Conservation (phyloP, 2,113 vertebrate species). For the Clarias batrachus region DNA sequence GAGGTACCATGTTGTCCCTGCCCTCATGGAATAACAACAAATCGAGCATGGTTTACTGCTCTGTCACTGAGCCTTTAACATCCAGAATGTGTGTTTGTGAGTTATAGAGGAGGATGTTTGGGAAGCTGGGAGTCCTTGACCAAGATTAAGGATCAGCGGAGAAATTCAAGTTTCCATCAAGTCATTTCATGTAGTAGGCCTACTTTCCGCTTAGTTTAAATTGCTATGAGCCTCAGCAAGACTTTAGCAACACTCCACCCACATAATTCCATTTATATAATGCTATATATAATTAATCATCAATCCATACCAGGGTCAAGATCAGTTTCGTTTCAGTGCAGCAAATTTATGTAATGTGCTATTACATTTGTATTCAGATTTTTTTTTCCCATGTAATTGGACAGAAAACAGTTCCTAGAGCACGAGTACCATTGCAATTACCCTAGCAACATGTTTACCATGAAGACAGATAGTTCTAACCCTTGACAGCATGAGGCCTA, state of each 20-base stretch:
- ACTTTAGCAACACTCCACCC: constrained; percentile 29
- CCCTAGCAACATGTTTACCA: not conserved
- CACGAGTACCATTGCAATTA: not conserved
- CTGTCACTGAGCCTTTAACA: constrained; percentile 60
- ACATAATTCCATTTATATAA: constrained; percentile 33
- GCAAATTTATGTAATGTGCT: not conserved
- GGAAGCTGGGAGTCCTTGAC: constrained; percentile 52
- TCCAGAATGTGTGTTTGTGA: not conserved
- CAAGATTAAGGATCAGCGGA: constrained; percentile 23
- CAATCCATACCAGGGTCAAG: constrained; percentile 10
- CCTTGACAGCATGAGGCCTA: not conserved
- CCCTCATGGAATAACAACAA: constrained; percentile 61
- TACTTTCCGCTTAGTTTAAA: constrained; percentile 16
- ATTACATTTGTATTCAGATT: constrained; percentile 1
- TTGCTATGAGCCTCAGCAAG: constrained; percentile 10
- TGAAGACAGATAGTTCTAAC: not conserved
- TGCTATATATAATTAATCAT: constrained; percentile 37
- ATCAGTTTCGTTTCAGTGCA: constrained; percentile 27
- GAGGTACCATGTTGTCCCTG: constrained; percentile 53
- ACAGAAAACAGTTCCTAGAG: not conserved
- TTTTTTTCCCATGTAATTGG: not conserved
- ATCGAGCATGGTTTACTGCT: constrained; percentile 68
- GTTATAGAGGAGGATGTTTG: constrained; percentile 48
- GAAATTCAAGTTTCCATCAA: constrained; percentile 13
- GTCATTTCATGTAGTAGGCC: not conserved